A percentile compares a stretch with the other conserved stretches of the same genome.
These are phyloP conservation scores for Macrosoma leucophasiata DNA, from an alignment of 2,888 invertebrate genomes.

Conservation along the genomic window DNA sequence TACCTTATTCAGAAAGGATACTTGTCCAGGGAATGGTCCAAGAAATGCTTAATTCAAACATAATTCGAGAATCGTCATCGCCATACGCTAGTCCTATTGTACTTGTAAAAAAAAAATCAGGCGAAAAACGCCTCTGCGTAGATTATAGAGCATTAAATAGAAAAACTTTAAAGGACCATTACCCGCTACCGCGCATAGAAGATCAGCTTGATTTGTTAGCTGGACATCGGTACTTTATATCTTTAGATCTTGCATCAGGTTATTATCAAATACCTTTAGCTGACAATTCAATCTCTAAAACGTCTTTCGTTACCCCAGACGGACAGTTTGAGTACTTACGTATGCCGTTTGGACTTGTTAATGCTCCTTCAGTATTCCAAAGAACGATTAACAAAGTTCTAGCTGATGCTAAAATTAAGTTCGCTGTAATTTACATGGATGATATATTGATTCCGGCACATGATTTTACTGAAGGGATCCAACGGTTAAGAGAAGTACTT, in stretches of 20 bases:
- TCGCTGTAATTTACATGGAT: too few relatives aligned
- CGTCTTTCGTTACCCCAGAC: conserved; percentile 39
- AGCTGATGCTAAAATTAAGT: too few relatives aligned
- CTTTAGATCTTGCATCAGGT: conserved; percentile 17
- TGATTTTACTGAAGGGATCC: too few relatives aligned
- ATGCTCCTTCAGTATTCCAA: conserved; percentile 40
- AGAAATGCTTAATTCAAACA: conserved; percentile 17
- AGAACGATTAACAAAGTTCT: conserved; percentile 32
- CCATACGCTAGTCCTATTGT: conserved; percentile 23
- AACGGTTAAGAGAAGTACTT: too few relatives aligned
- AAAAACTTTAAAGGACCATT: conserved; percentile 18
- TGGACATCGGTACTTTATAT: conserved; percentile 6
- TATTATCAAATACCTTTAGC: conserved; percentile 26
- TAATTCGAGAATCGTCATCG: conserved; percentile 16
- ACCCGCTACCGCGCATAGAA: conserved; percentile 21
- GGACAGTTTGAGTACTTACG: conserved; percentile 37
- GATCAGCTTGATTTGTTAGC: conserved; percentile 14
- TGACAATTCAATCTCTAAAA: too few relatives aligned
- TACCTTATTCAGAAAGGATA: conserved; percentile 13
- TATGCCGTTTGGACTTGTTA: conserved; percentile 41
- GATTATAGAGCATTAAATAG: conserved; percentile 20
- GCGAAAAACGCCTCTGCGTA: conserved; percentile 15
- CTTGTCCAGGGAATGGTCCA: conserved; percentile 15
- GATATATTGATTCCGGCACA: too few relatives aligned
- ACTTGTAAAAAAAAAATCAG: conserved; percentile 23